These are phyloP conservation scores for Osmerus mordax DNA, from an alignment of 2,113 vertebrate species.

Conservation along the genomic window DNA sequence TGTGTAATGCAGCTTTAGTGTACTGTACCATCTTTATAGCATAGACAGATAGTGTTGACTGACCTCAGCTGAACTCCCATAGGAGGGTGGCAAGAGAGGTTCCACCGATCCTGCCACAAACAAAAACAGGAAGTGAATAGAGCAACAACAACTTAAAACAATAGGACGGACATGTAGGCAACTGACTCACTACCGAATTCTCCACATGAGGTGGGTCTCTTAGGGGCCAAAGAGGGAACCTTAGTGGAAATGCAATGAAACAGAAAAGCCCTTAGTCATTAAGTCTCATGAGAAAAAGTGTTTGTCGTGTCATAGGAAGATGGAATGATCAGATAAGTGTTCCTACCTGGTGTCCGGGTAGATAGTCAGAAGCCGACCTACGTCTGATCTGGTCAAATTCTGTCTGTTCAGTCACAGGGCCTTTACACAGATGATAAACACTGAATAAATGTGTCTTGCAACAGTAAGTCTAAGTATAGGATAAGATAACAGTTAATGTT, in stretches of 20 bases:
- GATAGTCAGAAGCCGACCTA: background rate
- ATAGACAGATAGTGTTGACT: constrained; percentile 8
- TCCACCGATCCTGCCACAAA: background rate
- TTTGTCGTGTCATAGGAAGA: background rate
- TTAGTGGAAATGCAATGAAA: background rate
- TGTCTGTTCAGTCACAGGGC: constrained; percentile 13
- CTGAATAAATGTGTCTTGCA: too few relatives aligned
- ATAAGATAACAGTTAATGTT: too few relatives aligned
- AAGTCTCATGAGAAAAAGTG: background rate
- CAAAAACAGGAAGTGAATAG: background rate
- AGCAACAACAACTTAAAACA: background rate
- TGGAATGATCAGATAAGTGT: background rate
- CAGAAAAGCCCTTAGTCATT: background rate
- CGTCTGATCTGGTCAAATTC: background rate
- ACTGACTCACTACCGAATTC: constrained; percentile 11
- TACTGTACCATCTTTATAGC: background rate
- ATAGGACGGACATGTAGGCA: background rate
- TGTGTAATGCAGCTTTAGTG: background rate
- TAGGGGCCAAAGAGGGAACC: background rate
- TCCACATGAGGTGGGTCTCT: background rate
- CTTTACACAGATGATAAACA: background rate
- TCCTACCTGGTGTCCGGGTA: constrained; percentile 8
- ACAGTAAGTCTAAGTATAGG: too few relatives aligned
- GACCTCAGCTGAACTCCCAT: background rate
- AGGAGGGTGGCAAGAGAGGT: background rate